Conservation (phyloP, 1,140 invertebrate species). For the Cryptotermes secundus region DNA sequence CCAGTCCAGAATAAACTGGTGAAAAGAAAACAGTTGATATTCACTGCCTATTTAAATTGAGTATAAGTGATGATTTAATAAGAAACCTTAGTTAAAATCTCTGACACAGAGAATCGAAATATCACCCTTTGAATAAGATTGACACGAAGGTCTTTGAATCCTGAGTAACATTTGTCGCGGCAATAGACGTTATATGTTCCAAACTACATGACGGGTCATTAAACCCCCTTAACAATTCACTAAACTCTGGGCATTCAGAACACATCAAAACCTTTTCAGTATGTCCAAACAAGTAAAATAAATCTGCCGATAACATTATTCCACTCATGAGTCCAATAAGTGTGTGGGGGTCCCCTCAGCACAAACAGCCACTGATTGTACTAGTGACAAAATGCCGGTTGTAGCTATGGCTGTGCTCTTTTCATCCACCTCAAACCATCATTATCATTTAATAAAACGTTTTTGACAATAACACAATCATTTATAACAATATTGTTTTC, state of each 20-base stretch:
- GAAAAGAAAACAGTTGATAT: no score
- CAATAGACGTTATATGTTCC: no score
- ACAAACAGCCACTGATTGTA: background rate
- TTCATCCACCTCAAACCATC: slow-evolving; percentile 5
- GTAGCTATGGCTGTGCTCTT: background rate
- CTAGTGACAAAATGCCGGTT: background rate
- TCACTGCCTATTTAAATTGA: no score
- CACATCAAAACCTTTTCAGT: background rate
- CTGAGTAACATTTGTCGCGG: no score
- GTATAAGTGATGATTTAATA: no score
- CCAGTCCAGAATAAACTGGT: no score
- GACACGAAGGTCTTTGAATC: no score
- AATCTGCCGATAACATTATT: background rate
- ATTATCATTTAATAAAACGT: slow-evolving; percentile 1
- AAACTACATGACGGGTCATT: no score
- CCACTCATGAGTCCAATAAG: background rate
- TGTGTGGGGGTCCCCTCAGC: background rate
- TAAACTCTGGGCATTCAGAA: background rate
- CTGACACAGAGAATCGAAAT: no score
- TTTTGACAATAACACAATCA: background rate
- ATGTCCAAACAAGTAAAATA: background rate
- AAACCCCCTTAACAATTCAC: background rate
- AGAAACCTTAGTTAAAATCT: no score
- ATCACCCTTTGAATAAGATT: no score
- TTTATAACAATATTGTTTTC: slow-evolving; percentile 7